These are phyloP conservation scores for Heliornis fulica DNA, from an alignment of 2,113 vertebrate genomes.

Conservation along the genomic window DNA sequence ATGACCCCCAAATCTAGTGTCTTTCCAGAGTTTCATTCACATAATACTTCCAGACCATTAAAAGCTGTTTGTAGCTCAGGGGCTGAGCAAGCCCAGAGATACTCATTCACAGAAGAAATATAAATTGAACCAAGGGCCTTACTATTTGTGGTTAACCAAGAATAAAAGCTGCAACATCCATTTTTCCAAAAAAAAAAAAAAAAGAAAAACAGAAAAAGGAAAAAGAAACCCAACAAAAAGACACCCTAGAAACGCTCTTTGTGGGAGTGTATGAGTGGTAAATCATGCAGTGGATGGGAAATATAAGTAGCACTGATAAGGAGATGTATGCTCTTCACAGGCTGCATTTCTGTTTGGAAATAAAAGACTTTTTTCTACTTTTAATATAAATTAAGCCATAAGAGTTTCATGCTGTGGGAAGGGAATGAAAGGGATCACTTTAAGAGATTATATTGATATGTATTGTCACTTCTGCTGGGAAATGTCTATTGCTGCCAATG, in stretches of 20 bases:
- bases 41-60: constrained; percentile 63
- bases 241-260: not conserved
- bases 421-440: constrained; percentile 78
- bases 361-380: constrained; percentile 77
- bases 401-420: constrained; percentile 80
- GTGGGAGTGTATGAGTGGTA: constrained; percentile 28
- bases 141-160: constrained; percentile 67
- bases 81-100: constrained; percentile 50
- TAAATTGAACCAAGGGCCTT: constrained; percentile 78
- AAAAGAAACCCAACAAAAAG: not conserved
- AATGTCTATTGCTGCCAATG: constrained; percentile 76
- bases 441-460: constrained; percentile 80
- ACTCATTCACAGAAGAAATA: constrained; percentile 69
- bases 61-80: constrained; percentile 61
- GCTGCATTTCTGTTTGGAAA: constrained; percentile 66
- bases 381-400: constrained; percentile 83
- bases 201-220: no score
- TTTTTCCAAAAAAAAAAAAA: constrained; percentile 52
- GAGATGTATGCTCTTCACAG: constrained; percentile 54
- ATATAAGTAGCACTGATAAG: constrained; percentile 72
- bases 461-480: constrained; percentile 79
- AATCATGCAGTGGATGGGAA: constrained; percentile 61
- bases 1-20: constrained; percentile 11
- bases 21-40: constrained; percentile 57
- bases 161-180: constrained; percentile 75